phyloP scores from a whole-genome alignment of 30 jellyfish, hydroid and myxozoan species.

The Aurelia sp. region DNA sequence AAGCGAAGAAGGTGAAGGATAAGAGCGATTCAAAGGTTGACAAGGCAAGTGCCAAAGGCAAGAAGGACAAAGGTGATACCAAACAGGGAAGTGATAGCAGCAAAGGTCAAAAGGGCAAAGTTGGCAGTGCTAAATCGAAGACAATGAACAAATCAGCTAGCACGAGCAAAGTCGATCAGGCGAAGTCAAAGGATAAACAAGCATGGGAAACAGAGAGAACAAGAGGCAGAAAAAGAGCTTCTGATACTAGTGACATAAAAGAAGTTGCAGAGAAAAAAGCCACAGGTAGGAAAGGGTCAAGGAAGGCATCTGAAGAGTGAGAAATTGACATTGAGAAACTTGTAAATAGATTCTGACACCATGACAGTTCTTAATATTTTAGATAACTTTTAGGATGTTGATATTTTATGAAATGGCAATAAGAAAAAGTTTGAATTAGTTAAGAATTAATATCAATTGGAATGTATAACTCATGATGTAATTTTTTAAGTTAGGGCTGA shows the following conservation, averaged over 20 bases:
- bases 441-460: no score
- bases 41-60: conserved; percentile 15
- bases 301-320: conserved; percentile 3
- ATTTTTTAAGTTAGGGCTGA: no score
- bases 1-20: background rate
- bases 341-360: no score
- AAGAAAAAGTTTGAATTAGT: no score
- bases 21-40: conserved; percentile 4
- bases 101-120: background rate
- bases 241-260: conserved; percentile 1
- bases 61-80: no score
- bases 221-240: conserved; percentile 36
- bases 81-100: no score
- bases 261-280: conserved; percentile 1
- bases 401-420: no score
- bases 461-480: no score
- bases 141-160: conserved; percentile 34
- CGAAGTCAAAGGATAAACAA: background rate
- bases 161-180: conserved; percentile 36
- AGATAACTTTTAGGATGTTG: no score
- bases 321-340: no score
- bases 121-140: background rate
- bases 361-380: no score
- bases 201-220: background rate
- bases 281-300: conserved; percentile 7